Percentiles rank a stretch among this genome's conserved stretches.
Conservation (phyloP, 2,113 vertebrate species). For the Cyanoderma ruficeps region DNA sequence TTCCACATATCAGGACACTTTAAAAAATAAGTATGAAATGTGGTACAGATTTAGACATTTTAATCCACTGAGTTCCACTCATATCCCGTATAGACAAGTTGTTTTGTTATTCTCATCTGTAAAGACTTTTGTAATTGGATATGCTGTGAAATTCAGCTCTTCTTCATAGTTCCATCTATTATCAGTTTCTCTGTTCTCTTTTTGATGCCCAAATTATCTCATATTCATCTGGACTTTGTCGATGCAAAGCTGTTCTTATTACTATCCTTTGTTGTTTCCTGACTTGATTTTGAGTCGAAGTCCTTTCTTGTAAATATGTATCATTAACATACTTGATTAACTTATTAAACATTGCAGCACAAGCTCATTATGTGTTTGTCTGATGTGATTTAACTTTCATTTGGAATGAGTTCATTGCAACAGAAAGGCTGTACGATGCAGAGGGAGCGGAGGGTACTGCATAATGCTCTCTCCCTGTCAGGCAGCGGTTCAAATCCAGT, state of each 20-base stretch:
- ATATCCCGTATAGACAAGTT: neutral
- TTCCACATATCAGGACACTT: neutral
- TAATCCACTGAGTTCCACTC: neutral
- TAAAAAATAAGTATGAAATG: constrained; percentile 3
- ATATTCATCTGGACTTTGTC: constrained; percentile 56
- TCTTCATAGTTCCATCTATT: constrained; percentile 17
- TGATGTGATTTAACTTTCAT: constrained; percentile 54
- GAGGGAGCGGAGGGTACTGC: neutral
- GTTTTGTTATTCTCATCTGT: neutral
- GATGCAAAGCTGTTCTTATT: constrained; percentile 40
- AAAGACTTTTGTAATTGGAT: constrained; percentile 22
- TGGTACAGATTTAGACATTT: constrained; percentile 1
- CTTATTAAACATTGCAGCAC: constrained; percentile 54
- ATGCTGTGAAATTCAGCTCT: constrained; percentile 34
- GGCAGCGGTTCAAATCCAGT: neutral
- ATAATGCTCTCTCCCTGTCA: neutral
- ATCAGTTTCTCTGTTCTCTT: constrained; percentile 10
- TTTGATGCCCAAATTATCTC: constrained; percentile 31
- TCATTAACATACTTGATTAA: constrained; percentile 62
- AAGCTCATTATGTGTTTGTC: constrained; percentile 58
- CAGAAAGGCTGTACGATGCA: neutral
- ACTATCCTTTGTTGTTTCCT: constrained; percentile 41
- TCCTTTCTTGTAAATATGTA: constrained; percentile 38
- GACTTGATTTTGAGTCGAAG: constrained; percentile 32
- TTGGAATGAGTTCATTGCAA: constrained; percentile 30